Percentiles rank a stretch among this genome's conserved stretches.
Evolutionary conservation across 2,113 vertebrate species (phyloP).

Genomic region (Rattus norvegicus): GRCr8 NC_086021.1:186520001-186520500

Average conservation of each 20-base stretch:
- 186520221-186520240: no score
- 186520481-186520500: no score
- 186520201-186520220: neutral
- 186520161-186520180: neutral
- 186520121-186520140: no score
- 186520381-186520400: neutral
- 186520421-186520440: neutral
- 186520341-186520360: no score
- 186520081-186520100: no score
- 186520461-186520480: neutral
- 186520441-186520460: neutral
- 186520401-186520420: neutral
- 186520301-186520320: neutral
- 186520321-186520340: neutral
- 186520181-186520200: neutral
- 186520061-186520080: no score
- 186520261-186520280: neutral
- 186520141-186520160: neutral
- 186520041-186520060: neutral
- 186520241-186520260: neutral
- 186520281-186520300: no score
- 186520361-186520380: neutral
- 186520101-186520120: neutral
- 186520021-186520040: neutral
- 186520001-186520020: neutral